Percentiles rank a stretch among this genome's conserved stretches.
Conservation (phyloP, 2,113 vertebrate species). For the Scomber colias region DNA sequence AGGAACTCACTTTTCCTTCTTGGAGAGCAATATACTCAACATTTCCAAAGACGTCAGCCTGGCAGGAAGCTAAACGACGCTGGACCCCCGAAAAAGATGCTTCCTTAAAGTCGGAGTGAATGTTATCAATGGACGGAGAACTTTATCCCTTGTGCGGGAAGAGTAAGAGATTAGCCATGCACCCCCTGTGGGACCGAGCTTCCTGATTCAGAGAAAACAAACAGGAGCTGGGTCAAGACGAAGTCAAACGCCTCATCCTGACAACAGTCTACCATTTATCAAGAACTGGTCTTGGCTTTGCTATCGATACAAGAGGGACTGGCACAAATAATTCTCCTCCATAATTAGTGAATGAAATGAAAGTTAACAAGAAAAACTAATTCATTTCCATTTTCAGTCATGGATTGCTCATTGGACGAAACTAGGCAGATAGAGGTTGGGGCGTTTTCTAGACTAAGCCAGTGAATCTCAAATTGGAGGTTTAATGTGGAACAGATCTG, state of each 20-base stretch:
- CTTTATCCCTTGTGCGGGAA: constrained; percentile 44
- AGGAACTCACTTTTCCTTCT: not conserved
- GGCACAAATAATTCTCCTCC: too few species aligned
- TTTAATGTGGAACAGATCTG: too few species aligned
- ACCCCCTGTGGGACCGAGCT: constrained; percentile 34
- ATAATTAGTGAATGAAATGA: too few species aligned
- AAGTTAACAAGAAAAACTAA: too few species aligned
- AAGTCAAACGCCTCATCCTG: constrained; percentile 1
- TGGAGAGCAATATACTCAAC: not conserved
- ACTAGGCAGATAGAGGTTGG: too few species aligned
- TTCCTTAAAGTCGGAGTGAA: constrained; percentile 27
- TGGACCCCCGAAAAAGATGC: constrained; percentile 12
- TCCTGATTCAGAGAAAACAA: constrained; percentile 60
- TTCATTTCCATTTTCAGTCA: too few species aligned
- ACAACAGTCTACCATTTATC: not conserved
- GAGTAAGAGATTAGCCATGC: constrained; percentile 46
- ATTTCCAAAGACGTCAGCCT: not conserved
- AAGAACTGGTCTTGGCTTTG: not conserved
- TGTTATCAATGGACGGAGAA: constrained; percentile 27
- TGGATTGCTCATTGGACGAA: too few species aligned
- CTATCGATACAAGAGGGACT: too few species aligned
- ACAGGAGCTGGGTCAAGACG: constrained; percentile 24
- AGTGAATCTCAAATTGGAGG: too few species aligned
- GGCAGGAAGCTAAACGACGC: not conserved
- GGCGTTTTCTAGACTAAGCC: too few species aligned